Conservation (phyloP, 2,113 vertebrate species). For the Gobiocypris rarus region DNA sequence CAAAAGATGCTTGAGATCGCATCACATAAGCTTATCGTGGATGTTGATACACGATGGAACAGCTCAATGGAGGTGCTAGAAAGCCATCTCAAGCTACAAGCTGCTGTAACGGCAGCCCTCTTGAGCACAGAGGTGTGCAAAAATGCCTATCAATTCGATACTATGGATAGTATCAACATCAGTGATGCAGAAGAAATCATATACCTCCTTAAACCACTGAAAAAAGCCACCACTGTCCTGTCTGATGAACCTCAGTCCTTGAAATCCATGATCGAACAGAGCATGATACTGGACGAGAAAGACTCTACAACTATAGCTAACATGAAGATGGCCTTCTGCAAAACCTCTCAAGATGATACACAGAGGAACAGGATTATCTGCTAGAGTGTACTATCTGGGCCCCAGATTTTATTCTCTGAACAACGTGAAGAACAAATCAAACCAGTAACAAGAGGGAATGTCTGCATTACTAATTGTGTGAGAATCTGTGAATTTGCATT, state of each 20-base stretch:
- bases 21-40: too few species aligned
- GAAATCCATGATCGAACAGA: slow-evolving; percentile 41
- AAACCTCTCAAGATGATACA: too few species aligned
- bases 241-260: slow-evolving; percentile 39
- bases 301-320: slow-evolving; percentile 10
- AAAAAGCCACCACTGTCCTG: slow-evolving; percentile 34
- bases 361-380: slow-evolving; percentile 9
- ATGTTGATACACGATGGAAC: too few species aligned
- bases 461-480: slow-evolving; percentile 13
- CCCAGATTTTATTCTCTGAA: slow-evolving; percentile 37
- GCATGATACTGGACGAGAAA: not conserved
- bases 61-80: too few species aligned
- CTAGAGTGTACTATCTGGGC: not conserved
- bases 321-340: slow-evolving; percentile 50
- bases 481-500: slow-evolving; percentile 9
- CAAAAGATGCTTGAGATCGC: slow-evolving; percentile 17
- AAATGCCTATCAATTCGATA: too few species aligned
- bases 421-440: slow-evolving; percentile 21
- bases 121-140: too few species aligned
- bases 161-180: too few species aligned
- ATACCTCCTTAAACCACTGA: too few species aligned
- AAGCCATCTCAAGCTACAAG: too few species aligned
- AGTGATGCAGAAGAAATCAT: too few species aligned
- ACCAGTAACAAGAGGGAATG: slow-evolving; percentile 23
- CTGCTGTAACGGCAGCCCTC: too few species aligned